Base-by-base conservation (phyloP, 2,888 invertebrate genomes). In the Chrysomela aeneicollis region DNA sequence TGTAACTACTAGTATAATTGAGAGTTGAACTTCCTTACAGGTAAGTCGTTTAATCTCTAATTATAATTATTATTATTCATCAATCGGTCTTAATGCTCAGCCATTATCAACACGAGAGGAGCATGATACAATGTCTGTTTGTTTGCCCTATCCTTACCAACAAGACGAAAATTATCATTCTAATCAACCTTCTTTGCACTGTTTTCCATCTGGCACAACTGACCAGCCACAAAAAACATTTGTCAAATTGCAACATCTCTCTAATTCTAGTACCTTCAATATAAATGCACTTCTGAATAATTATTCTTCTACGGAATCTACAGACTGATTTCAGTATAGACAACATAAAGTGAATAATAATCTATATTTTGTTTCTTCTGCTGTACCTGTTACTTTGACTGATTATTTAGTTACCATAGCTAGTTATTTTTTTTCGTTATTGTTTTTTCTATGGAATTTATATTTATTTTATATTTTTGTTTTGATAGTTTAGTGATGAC, bases 141-240 rank as follows among this genome's bases (percentile, higher is more conserved):
- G 21, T 19, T 4, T 21, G 15, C 19, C 50, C 18, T 50, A 50
- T 50, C 21, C 50, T 50, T 50, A 50, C 50, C 50, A 50, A 50
- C 50, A 50, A 50, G 50, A 50, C 50, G 15, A 50, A 21, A 50
- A 50, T 50, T 15, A 50, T 50, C 21, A n/a, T n/a, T 50, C 50
- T 50, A 19, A 18, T 50, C 9, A 50, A 4, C 50, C 50, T n/a
- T 50, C 50, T 50, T 50, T 50, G 10, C 50, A 50, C 50, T 50
- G 50, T 15, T 50, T 21, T 50, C 21, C 50, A 50, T 50, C 50
- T 2, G 8, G 15, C 15, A 15, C 12, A 50, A 50, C 9, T 50
- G 22, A 50, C 50, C 21, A 50, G 50, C 50, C 50, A 50, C 50
- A 50, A 10, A 50, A 50, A 50, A 50, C 50, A 17, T 50, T 50